Evolutionary conservation across 2,888 invertebrate genomes (phyloP).

Genomic region (Cylindroiulus punctatus): DNA sequence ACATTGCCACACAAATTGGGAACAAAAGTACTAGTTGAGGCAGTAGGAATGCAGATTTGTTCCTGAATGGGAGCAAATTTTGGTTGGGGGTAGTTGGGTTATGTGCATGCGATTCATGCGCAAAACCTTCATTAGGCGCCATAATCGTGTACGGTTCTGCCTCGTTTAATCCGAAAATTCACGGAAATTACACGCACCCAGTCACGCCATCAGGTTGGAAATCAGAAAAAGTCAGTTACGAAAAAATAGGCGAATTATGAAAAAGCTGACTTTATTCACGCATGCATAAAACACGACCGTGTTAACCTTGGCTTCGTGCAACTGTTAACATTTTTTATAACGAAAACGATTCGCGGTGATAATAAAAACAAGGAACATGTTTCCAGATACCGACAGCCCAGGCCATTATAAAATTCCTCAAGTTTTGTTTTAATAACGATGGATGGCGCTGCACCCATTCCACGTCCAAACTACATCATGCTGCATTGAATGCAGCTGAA

Average conservation of each 20-base stretch:
- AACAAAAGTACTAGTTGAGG: not conserved
- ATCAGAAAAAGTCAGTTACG: constrained; percentile 1
- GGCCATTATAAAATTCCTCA: not conserved
- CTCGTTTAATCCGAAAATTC: constrained; percentile 32
- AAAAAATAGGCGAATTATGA: not conserved
- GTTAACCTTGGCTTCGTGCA: not conserved
- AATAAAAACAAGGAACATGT: not conserved
- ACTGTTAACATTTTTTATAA: not conserved
- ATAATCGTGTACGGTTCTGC: constrained; percentile 26
- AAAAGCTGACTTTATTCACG: not conserved
- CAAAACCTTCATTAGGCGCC: constrained; percentile 26
- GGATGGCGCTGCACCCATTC: too few relatives aligned
- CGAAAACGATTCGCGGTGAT: not conserved
- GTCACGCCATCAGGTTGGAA: not conserved
- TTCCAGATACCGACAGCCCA: not conserved
- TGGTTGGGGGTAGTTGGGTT: not conserved
- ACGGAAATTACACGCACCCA: not conserved
- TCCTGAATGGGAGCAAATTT: not conserved
- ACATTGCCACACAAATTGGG: too few relatives aligned
- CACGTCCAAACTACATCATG: too few relatives aligned
- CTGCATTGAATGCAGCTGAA: too few relatives aligned
- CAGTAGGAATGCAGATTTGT: not conserved
- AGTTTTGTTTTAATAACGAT: not conserved
- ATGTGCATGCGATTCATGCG: not conserved
- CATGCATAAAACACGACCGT: constrained; percentile 26